These are phyloP conservation scores for Mohoua ochrocephala DNA, from an alignment of 2,113 vertebrate species.

Conservation along the genomic window DNA sequence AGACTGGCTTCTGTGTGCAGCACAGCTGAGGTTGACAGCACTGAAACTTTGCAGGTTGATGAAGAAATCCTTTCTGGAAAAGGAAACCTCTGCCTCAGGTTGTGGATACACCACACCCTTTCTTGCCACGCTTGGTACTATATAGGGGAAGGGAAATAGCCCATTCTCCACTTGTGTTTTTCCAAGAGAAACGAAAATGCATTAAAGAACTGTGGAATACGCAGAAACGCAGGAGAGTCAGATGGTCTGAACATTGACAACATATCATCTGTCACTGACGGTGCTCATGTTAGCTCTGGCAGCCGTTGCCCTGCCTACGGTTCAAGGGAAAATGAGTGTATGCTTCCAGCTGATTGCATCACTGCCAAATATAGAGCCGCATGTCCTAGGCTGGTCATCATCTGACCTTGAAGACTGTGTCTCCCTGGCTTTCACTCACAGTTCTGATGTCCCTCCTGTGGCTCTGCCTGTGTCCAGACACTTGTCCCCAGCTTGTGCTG, in stretches of 20 bases:
- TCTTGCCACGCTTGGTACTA: neutral
- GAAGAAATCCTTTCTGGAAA: neutral
- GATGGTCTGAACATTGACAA: neutral
- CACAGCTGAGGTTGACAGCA: neutral
- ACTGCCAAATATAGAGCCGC: neutral
- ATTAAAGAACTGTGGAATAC: neutral
- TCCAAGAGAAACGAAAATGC: neutral
- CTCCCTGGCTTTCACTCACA: neutral
- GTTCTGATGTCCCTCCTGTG: neutral
- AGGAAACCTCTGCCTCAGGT: neutral
- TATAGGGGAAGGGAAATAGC: neutral
- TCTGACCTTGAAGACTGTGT: neutral
- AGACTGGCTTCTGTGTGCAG: neutral
- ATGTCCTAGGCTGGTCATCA: neutral
- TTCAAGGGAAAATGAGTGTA: neutral
- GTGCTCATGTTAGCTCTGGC: neutral
- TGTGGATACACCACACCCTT: neutral
- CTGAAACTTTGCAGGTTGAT: neutral
- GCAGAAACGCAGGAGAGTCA: neutral
- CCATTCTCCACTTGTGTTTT: neutral
- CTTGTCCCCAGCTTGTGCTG: accelerated
- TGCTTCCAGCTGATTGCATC: neutral
- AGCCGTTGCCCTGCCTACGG: neutral
- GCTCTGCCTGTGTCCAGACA: neutral
- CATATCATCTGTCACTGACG: accelerated